Evolutionary conservation across 2,888 invertebrate species (phyloP).

Genomic region (Bedellia somnulentella): DNA sequence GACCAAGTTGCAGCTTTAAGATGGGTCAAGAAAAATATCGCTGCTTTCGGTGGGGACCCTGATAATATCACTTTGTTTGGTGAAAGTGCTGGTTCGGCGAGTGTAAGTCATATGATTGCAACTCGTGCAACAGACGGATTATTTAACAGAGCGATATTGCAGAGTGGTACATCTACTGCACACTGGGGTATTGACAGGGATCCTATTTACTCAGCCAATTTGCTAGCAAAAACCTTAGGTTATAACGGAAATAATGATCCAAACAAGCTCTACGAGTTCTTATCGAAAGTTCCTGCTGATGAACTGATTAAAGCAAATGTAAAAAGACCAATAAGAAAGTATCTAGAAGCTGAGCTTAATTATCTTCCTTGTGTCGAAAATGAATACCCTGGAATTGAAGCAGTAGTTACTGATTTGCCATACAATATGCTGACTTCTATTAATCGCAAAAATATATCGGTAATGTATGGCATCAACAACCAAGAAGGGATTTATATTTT

Average conservation of each 20-base stretch:
- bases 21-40: slow-evolving; percentile 46
- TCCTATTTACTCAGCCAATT: slow-evolving; percentile 31
- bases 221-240: slow-evolving; percentile 32
- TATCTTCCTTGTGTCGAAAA: slow-evolving; percentile 41
- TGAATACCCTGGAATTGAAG: slow-evolving; percentile 25
- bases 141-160: slow-evolving; percentile 35
- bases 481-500: slow-evolving; percentile 31
- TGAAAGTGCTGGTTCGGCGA: slow-evolving; percentile 42
- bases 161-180: slow-evolving; percentile 35
- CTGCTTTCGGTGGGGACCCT: too few relatives aligned
- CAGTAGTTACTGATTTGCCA: slow-evolving; percentile 32
- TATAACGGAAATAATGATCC: slow-evolving; percentile 25
- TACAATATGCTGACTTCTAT: slow-evolving; percentile 27
- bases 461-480: slow-evolving; percentile 32
- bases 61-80: slow-evolving; percentile 51
- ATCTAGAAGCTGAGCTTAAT: slow-evolving; percentile 34
- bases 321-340: slow-evolving; percentile 27
- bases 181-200: slow-evolving; percentile 40
- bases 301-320: slow-evolving; percentile 23
- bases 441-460: slow-evolving; percentile 17
- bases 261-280: slow-evolving; percentile 30
- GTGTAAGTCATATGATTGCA: slow-evolving; percentile 26
- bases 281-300: slow-evolving; percentile 22
- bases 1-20: slow-evolving; percentile 45
- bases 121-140: slow-evolving; percentile 30